Evolutionary conservation across 2,888 invertebrate species (phyloP).

Genomic region (Eudasyphora cyanicolor): DNA sequence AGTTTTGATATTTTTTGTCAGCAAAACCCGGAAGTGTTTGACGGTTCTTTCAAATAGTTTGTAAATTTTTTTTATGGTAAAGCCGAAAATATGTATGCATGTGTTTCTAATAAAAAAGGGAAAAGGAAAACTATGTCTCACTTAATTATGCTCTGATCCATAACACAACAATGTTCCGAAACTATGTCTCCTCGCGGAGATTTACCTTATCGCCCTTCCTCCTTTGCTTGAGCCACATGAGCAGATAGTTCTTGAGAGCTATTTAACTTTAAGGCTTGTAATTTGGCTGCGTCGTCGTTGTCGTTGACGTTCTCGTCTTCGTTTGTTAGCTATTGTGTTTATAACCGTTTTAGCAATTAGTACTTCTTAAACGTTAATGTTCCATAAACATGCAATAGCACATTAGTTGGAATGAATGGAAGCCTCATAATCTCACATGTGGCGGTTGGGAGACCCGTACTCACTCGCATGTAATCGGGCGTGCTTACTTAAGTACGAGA

Average conservation of each 20-base stretch:
- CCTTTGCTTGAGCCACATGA: neutral
- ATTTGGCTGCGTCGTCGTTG: constrained; percentile 13
- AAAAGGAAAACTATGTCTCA: neutral
- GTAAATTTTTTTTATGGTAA: constrained; percentile 21
- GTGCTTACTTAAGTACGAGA: too few species aligned
- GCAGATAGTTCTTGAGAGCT: constrained; percentile 5
- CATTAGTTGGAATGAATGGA: constrained; percentile 13
- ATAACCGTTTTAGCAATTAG: constrained; percentile 55
- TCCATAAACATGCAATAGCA: constrained; percentile 42
- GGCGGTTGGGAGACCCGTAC: neutral
- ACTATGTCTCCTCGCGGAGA: neutral
- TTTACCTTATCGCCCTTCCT: neutral
- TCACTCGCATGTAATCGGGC: neutral
- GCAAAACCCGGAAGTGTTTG: constrained; percentile 42
- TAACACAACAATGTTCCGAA: neutral
- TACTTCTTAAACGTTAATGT: constrained; percentile 45
- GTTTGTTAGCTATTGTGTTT: constrained; percentile 28
- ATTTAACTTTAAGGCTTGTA: constrained; percentile 28
- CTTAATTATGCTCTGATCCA: constrained; percentile 12
- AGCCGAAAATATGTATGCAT: constrained; percentile 2
- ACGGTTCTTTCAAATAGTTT: constrained; percentile 24
- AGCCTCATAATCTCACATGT: constrained; percentile 30
- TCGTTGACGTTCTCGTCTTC: neutral
- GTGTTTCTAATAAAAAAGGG: too few species aligned
- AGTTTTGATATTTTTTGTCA: constrained; percentile 1